Evolutionary conservation across 2,113 vertebrate genomes (phyloP).

Genomic region (Onychostruthus taczanowskii): DNA sequence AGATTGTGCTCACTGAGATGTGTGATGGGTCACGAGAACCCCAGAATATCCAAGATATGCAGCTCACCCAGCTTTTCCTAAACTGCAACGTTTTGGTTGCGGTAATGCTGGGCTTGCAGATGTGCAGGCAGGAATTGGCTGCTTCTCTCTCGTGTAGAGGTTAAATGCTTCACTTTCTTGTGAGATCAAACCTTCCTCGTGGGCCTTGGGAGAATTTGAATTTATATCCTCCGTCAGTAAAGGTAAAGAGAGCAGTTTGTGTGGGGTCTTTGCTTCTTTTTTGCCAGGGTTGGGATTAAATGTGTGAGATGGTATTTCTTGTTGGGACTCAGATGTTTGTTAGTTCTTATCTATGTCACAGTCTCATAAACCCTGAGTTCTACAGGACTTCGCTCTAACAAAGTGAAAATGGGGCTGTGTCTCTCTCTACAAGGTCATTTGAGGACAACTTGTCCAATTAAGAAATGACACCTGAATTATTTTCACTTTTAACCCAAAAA

Average conservation of each 20-base stretch:
- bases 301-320: not conserved
- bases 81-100: rapidly evolving
- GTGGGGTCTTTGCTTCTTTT: not conserved
- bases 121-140: not conserved
- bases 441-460: not conserved
- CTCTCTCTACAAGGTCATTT: not conserved
- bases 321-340: not conserved
- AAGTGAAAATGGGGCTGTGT: not conserved
- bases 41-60: not conserved
- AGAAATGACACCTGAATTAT: not conserved
- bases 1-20: not conserved
- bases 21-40: not conserved
- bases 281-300: not conserved
- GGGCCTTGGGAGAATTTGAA: not conserved
- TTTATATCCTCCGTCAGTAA: not conserved
- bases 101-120: not conserved
- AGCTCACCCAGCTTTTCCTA: not conserved
- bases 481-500: not conserved
- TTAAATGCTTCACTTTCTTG: not conserved
- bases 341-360: not conserved
- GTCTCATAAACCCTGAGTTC: not conserved
- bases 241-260: not conserved
- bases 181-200: not conserved
- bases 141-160: not conserved
- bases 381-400: not conserved